These are phyloP conservation scores for Habropoda laboriosa DNA, from an alignment of 1,140 invertebrate genomes.

Conservation along the genomic window DNA sequence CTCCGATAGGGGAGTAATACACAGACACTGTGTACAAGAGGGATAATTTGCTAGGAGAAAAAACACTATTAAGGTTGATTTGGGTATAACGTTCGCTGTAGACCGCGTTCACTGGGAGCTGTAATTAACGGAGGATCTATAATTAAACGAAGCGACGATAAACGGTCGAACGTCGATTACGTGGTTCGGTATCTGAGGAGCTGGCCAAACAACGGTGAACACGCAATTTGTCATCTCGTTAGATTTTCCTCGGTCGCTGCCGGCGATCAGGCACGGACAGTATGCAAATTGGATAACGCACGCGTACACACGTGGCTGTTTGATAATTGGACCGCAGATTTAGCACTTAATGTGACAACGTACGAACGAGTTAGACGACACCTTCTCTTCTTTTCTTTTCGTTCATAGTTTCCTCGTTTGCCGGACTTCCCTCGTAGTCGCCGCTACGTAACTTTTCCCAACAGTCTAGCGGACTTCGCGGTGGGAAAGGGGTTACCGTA, in stretches of 20 bases:
- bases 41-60: neutral
- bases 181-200: neutral
- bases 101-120: neutral
- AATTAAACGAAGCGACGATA: neutral
- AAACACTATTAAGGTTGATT: neutral
- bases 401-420: too few relatives aligned
- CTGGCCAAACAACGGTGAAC: neutral
- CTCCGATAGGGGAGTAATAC: neutral
- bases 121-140: neutral
- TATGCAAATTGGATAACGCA: conserved; percentile 15
- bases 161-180: neutral
- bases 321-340: conserved; percentile 56
- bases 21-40: too few relatives aligned
- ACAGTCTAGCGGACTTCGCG: neutral
- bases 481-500: neutral
- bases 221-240: conserved; percentile 10
- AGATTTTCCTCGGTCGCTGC: conserved; percentile 18
- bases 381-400: neutral
- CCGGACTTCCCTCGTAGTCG: neutral
- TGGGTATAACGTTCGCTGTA: neutral
- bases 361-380: neutral
- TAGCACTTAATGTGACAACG: conserved; percentile 51
- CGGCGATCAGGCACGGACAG: neutral
- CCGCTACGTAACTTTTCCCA: neutral
- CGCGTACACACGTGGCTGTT: neutral